Evolutionary conservation across 2,888 invertebrate species (phyloP).

Genomic region (Onchidella celtica): DNA sequence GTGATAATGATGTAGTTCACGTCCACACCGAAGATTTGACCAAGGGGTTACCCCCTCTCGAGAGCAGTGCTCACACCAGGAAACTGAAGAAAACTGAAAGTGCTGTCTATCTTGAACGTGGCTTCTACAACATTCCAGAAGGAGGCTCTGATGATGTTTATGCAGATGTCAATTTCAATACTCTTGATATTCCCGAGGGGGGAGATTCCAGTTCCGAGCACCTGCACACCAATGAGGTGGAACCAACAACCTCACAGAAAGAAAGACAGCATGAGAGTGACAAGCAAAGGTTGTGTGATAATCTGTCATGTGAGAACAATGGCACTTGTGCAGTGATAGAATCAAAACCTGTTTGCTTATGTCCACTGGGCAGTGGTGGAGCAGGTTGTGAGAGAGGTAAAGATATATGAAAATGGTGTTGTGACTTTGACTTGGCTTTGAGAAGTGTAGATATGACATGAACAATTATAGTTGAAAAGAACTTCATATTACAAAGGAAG

Average conservation of each 20-base stretch:
- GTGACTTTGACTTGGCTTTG: too few relatives aligned
- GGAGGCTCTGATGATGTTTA: conserved; percentile 21
- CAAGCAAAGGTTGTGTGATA: conserved; percentile 57
- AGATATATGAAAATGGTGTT: too few relatives aligned
- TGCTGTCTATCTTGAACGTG: conserved; percentile 19
- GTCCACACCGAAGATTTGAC: conserved; percentile 31
- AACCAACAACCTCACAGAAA: neutral
- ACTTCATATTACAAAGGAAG: too few relatives aligned
- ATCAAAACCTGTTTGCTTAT: conserved; percentile 84
- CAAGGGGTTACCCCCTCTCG: conserved; percentile 19
- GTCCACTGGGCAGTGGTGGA: conserved; percentile 94
- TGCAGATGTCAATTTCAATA: conserved; percentile 5
- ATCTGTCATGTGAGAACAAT: conserved; percentile 66
- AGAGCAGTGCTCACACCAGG: conserved; percentile 21
- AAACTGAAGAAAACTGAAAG: conserved; percentile 2
- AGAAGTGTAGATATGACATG: too few relatives aligned
- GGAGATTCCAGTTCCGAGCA: neutral
- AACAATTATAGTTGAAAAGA: too few relatives aligned
- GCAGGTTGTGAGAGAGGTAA: conserved; percentile 90
- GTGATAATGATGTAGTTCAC: conserved; percentile 11
- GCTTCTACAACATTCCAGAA: conserved; percentile 43
- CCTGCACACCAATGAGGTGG: neutral
- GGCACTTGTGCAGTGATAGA: conserved; percentile 73
- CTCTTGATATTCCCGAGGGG: conserved; percentile 22
- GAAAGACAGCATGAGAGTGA: neutral